Evolutionary conservation across 1,140 invertebrate genomes (phyloP), one percentile per base, ranked within the genome.

Genomic region (Atta texana): DNA sequence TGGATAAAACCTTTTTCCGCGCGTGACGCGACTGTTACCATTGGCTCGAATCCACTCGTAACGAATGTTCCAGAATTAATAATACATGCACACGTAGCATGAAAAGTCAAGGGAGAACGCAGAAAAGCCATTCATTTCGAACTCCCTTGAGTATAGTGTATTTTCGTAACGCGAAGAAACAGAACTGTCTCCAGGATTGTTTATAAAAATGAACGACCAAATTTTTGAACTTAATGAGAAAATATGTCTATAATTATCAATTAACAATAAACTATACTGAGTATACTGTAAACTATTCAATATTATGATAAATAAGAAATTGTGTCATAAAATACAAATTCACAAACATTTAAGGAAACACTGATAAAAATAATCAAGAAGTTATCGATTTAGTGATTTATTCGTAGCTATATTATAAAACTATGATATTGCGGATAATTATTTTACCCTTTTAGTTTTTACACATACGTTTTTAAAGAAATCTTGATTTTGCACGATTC

Each of bases 11-110:
- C 80, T 82, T 84, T 82, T 84, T 64, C 80, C 80, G 68, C 69
- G 80, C 80, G 80, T 84, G 80, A 84, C 80, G 80, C 80, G 80
- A 84, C 80, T 84, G 71, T 84, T 84, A 84, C 69, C 55, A 44
- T 74, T 59, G 53, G 53, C 80, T 82, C 39, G 80, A 82, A 74
- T 82, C 55, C 68, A 55, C 68, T 31, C 69, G 69, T 75, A 84
- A 84, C 69, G 80, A 84, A 84, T 84, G 80, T 75, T 75, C 69
- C 44, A 55, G 55, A 74, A 84, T 84, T 74, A 84, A 84, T 84
- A 84, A 84, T 75, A 84, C 69, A 84, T 84, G 69, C 80, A 74
- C 55, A 84, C 80, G 80, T 82, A 82, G 80, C 69, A 75, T 75
- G 69, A 84, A 82, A 84, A 75, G 57, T 84, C 80, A 84, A 51